These are phyloP conservation scores for Stictonetta naevosa DNA, from an alignment of 2,113 vertebrate genomes.

Conservation along the genomic window DNA sequence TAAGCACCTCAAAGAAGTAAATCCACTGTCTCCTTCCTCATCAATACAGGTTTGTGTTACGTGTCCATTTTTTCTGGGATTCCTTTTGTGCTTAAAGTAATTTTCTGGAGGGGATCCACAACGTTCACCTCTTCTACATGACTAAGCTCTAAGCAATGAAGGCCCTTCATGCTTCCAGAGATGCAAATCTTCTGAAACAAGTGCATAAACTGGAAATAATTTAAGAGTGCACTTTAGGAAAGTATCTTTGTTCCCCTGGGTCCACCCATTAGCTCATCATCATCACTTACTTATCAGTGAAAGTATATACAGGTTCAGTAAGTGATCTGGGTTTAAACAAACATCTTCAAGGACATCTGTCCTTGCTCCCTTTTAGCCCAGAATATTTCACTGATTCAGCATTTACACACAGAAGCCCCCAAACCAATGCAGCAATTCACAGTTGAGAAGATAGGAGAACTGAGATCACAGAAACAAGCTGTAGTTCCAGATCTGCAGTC, in stretches of 20 bases:
- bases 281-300: not conserved
- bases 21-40: not conserved
- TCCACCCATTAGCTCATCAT: not conserved
- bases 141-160: not conserved
- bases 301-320: not conserved
- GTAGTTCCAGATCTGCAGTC: not conserved
- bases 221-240: not conserved
- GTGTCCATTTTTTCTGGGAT: not conserved
- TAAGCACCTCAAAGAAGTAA: not conserved
- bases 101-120: not conserved
- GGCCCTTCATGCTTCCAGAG: not conserved
- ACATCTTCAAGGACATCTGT: not conserved
- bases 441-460: not conserved
- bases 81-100: not conserved
- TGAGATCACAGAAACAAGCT: not conserved
- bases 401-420: not conserved
- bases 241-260: not conserved
- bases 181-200: not conserved
- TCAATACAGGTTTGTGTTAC: not conserved
- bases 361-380: not conserved
- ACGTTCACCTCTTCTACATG: not conserved
- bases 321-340: not conserved
- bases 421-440: not conserved
- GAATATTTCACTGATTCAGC: not conserved
- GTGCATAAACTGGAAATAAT: not conserved